phyloP scores from a whole-genome alignment of 2,888 invertebrate species.

The Thalpophila matura region DNA sequence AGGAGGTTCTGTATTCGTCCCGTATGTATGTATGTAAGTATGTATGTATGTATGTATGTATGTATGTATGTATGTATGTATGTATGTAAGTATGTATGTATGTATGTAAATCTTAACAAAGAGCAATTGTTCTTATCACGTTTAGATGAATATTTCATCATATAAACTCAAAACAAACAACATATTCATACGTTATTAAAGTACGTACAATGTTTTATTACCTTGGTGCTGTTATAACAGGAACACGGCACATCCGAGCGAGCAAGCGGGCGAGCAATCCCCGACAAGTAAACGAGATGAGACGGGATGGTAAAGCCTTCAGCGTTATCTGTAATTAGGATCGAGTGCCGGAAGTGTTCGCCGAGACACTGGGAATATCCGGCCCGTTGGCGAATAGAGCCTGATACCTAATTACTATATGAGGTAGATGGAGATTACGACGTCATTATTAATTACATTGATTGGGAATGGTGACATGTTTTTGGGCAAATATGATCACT shows the following conservation, averaged over 20 bases:
- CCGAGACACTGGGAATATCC: constrained; percentile 75
- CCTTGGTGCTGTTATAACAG: constrained; percentile 49
- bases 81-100: too few relatives aligned
- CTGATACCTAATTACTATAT: constrained; percentile 60
- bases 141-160: constrained; percentile 26
- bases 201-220: constrained; percentile 54
- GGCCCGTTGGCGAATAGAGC: constrained; percentile 52
- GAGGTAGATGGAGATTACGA: constrained; percentile 45
- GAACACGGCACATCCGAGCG: constrained; percentile 50
- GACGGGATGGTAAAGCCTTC: constrained; percentile 71
- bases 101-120: not conserved
- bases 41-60: too few relatives aligned
- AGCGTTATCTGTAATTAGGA: constrained; percentile 88
- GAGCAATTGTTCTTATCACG: not conserved
- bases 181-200: constrained; percentile 44
- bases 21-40: too few relatives aligned
- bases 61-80: too few relatives aligned
- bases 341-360: constrained; percentile 80
- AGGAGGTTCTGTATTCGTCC: too few relatives aligned
- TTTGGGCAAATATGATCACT: too few relatives aligned
- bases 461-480: constrained; percentile 20
- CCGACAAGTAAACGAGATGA: constrained; percentile 78
- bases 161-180: constrained; percentile 33
- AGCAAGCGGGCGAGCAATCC: constrained; percentile 58
- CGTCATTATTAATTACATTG: constrained; percentile 50